Evolutionary conservation across 2,113 vertebrate species (phyloP).

Genomic region (Cacatua alba): DNA sequence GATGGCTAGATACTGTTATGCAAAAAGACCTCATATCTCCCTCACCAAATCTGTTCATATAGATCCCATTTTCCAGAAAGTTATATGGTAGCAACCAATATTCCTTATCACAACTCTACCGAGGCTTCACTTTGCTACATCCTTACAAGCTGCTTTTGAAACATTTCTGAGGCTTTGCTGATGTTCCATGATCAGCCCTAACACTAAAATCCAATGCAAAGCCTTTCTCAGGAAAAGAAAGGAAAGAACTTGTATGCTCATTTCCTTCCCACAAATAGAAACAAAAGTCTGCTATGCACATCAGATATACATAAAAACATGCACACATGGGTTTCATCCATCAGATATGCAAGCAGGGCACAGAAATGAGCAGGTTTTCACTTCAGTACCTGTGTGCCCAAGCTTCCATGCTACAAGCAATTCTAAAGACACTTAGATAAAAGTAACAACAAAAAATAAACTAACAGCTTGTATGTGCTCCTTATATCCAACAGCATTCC

Average conservation of each 20-base stretch:
- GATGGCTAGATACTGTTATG: neutral
- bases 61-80: neutral
- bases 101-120: neutral
- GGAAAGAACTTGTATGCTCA: neutral
- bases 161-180: neutral
- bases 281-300: neutral
- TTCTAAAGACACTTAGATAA: neutral
- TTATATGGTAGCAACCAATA: neutral
- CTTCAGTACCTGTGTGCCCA: neutral
- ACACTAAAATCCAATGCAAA: neutral
- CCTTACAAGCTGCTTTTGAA: neutral
- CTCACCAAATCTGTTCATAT: neutral
- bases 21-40: neutral
- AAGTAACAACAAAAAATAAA: neutral
- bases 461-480: neutral
- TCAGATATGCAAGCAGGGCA: neutral
- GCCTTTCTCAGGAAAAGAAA: neutral
- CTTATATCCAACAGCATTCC: neutral
- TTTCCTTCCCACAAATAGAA: neutral
- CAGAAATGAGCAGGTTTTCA: neutral
- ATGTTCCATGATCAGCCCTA: neutral
- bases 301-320: neutral
- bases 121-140: neutral
- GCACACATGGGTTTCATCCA: fast-evolving
- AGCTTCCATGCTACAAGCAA: neutral